Percentiles rank a stretch among this genome's conserved stretches.
Evolutionary conservation across 2,797 vertebrate species (phyloP).

Genomic region (Petrocephalus schoutedeni): DNA sequence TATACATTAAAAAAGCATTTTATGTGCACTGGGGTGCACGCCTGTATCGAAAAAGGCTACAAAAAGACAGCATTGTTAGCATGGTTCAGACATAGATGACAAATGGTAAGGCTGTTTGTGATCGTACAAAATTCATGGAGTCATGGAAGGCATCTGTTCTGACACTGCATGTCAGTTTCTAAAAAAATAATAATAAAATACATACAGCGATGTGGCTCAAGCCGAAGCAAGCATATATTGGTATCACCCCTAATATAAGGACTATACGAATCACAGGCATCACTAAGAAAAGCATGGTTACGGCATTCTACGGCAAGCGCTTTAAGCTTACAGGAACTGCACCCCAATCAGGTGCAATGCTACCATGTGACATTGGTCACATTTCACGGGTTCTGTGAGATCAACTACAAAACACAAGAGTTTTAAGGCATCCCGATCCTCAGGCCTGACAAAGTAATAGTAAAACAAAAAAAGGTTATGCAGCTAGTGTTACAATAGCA

Average conservation of each 20-base stretch:
- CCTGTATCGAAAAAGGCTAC: not conserved
- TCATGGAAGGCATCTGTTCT: not conserved
- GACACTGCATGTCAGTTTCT: not conserved
- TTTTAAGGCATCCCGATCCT: not conserved
- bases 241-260: conserved; percentile 16
- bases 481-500: not conserved
- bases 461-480: not conserved
- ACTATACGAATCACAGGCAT: conserved; percentile 16
- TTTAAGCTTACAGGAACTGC: not conserved
- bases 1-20: not conserved
- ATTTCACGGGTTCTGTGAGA: not conserved
- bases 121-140: not conserved
- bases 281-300: not conserved
- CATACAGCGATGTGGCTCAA: not conserved
- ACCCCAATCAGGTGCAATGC: not conserved
- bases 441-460: not conserved
- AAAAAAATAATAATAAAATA: not conserved
- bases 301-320: not conserved
- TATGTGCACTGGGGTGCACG: not conserved
- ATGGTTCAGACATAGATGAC: not conserved
- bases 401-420: not conserved
- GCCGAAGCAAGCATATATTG: not conserved
- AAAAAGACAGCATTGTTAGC: not conserved
- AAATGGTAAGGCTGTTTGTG: not conserved
- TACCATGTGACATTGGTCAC: conserved; percentile 9